Evolutionary conservation across 2,888 invertebrate species (phyloP).

Genomic region (Apoderus coryli): DNA sequence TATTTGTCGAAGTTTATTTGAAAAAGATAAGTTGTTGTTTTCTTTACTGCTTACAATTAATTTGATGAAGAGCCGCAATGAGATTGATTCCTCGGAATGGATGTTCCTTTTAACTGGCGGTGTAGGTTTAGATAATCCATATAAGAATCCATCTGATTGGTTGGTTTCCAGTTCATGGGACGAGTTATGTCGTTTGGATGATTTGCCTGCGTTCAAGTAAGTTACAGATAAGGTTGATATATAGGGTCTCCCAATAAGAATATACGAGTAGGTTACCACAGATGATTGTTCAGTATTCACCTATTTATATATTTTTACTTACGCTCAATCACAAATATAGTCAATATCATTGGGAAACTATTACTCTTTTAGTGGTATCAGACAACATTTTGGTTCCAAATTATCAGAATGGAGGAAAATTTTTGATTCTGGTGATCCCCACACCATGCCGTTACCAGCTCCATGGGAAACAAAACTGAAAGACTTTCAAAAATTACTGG

Average conservation of each 20-base stretch:
- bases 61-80: conserved; percentile 44
- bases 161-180: conserved; percentile 60
- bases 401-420: conserved; percentile 51
- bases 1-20: conserved; percentile 86
- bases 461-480: conserved; percentile 51
- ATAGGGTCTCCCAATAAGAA: no score
- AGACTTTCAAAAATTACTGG: conserved; percentile 58
- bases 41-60: conserved; percentile 63
- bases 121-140: conserved; percentile 60
- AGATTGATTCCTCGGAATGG: conserved; percentile 53
- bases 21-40: conserved; percentile 87
- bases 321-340: no score
- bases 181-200: conserved; percentile 52
- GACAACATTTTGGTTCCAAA: conserved; percentile 46
- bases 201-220: conserved; percentile 35
- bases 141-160: conserved; percentile 57
- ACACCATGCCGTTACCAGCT: conserved; percentile 48
- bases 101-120: conserved; percentile 82
- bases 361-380: conserved; percentile 39
- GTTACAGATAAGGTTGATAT: no score
- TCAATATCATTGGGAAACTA: no score
- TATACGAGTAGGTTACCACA: conserved; percentile 1
- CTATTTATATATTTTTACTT: no score
- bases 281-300: conserved; percentile 26
- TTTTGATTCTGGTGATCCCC: conserved; percentile 65